A percentile compares a stretch with the other conserved stretches of the same genome.
These are phyloP conservation scores for Drosophila hydei DNA, from an alignment of 1,140 invertebrate genomes.

Conservation along the genomic window DNA sequence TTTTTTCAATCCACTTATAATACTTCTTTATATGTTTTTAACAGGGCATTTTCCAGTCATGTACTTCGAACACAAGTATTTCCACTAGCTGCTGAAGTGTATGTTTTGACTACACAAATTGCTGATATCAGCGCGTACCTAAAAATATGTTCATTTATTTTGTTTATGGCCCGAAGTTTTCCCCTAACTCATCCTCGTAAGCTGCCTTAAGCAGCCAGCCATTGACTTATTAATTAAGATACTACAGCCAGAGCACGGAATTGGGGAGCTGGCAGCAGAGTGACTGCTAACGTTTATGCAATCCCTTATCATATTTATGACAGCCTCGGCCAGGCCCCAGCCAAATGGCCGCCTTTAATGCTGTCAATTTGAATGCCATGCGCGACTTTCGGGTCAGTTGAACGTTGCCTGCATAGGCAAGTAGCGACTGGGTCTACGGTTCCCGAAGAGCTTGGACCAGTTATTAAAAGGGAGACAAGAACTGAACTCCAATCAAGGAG, in stretches of 20 bases:
- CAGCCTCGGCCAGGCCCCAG: conserved; percentile 38
- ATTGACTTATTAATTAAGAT: conserved; percentile 80
- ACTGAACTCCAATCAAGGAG: conserved; percentile 58
- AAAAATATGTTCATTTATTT: conserved; percentile 34
- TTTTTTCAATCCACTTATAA: no score
- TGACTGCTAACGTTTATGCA: conserved; percentile 17
- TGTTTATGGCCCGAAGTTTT: conserved; percentile 9
- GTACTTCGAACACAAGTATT: not conserved
- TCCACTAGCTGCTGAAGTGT: conserved; percentile 3
- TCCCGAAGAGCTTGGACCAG: conserved; percentile 28
- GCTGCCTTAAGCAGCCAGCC: conserved; percentile 47
- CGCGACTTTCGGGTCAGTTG: conserved; percentile 36
- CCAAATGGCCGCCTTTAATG: conserved; percentile 54
- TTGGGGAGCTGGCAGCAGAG: conserved; percentile 2
- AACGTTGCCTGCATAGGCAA: conserved; percentile 64
- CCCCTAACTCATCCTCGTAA: not conserved
- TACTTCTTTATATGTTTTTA: no score
- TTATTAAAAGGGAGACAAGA: conserved; percentile 41
- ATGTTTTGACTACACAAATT: conserved; percentile 47
- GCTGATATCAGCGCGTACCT: conserved; percentile 44
- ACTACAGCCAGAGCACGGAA: conserved; percentile 33
- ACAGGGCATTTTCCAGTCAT: not conserved
- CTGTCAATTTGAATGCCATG: conserved; percentile 72
- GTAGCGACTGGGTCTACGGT: conserved; percentile 28
- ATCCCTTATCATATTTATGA: conserved; percentile 80